Evolutionary conservation across 1,140 invertebrate genomes (phyloP).

Genomic region (Contarinia nasturtii): DNA sequence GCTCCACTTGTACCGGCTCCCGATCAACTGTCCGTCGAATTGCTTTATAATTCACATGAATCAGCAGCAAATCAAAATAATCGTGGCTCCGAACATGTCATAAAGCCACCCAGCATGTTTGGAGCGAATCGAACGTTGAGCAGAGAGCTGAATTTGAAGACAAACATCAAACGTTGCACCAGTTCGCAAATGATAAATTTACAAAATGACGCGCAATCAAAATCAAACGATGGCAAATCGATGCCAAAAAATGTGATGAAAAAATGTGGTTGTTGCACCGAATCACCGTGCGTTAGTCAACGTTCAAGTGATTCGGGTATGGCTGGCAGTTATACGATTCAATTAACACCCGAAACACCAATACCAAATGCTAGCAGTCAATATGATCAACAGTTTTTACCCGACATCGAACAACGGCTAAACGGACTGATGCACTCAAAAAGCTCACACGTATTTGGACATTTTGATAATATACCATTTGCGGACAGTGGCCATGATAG

Average conservation of each 20-base stretch:
- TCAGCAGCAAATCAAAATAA: background rate
- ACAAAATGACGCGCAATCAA: background rate
- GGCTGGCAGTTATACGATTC: slow-evolving; percentile 54
- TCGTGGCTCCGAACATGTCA: background rate
- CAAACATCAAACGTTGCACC: slow-evolving; percentile 23
- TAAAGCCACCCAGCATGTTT: slow-evolving; percentile 4
- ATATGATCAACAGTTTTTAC: background rate
- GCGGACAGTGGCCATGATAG: slow-evolving; percentile 12
- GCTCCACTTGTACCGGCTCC: slow-evolving; percentile 25
- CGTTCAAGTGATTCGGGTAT: slow-evolving; percentile 59
- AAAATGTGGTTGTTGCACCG: slow-evolving; percentile 37
- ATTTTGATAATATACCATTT: slow-evolving; percentile 15
- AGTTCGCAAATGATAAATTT: slow-evolving; percentile 27
- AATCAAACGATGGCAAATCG: background rate
- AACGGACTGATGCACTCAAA: background rate
- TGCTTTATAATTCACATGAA: slow-evolving; percentile 25
- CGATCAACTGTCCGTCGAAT: slow-evolving; percentile 27
- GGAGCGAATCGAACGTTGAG: background rate
- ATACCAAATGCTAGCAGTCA: slow-evolving; percentile 5
- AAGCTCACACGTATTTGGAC: slow-evolving; percentile 6
- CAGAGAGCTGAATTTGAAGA: slow-evolving; percentile 24
- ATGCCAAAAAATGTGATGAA: slow-evolving; percentile 6
- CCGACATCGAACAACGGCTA: background rate
- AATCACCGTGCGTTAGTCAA: slow-evolving; percentile 36
- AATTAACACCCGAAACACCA: slow-evolving; percentile 34